phyloP scores from a whole-genome alignment of 2,797 vertebrate species.

The Epinephelus awoara region DNA sequence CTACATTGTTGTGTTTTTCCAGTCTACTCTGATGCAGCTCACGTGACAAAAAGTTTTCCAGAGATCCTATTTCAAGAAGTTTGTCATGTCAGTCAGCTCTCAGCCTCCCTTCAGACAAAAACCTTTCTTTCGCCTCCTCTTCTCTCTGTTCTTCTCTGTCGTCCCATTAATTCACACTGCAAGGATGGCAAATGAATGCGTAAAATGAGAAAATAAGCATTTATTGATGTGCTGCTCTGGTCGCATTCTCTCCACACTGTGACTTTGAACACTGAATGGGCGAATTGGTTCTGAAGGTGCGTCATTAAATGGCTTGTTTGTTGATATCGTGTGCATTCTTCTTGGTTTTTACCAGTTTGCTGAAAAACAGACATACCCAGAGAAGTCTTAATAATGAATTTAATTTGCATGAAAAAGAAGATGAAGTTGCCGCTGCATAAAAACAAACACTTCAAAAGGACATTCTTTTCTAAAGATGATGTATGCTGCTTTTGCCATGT shows the following conservation, averaged over 20 bases:
- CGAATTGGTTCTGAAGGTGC: conserved; percentile 42
- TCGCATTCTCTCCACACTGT: conserved; percentile 36
- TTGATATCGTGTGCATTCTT: conserved; percentile 47
- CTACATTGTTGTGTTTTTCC: background rate
- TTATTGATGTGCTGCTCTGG: conserved; percentile 38
- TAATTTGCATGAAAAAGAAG: conserved; percentile 61
- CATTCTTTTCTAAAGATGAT: conserved; percentile 30
- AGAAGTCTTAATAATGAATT: conserved; percentile 53
- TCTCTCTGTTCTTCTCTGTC: conserved; percentile 28
- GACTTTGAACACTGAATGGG: conserved; percentile 33
- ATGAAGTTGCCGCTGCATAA: conserved; percentile 33
- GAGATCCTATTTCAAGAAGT: conserved; percentile 1
- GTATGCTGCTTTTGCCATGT: conserved; percentile 29
- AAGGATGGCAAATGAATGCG: conserved; percentile 35
- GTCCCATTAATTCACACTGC: conserved; percentile 39
- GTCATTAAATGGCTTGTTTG: conserved; percentile 58
- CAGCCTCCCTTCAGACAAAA: conserved; percentile 13
- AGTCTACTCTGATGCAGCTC: background rate
- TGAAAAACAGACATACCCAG: conserved; percentile 22
- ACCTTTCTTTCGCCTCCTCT: background rate
- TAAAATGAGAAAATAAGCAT: conserved; percentile 44
- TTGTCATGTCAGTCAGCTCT: conserved; percentile 16
- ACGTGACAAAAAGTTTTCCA: conserved; percentile 6
- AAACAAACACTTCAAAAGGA: conserved; percentile 63
- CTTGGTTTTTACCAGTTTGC: conserved; percentile 30